A percentile compares a stretch with the other conserved stretches of the same genome.
Conservation (phyloP, 2,797 vertebrate species). For the Galagoides demidoff region DNA sequence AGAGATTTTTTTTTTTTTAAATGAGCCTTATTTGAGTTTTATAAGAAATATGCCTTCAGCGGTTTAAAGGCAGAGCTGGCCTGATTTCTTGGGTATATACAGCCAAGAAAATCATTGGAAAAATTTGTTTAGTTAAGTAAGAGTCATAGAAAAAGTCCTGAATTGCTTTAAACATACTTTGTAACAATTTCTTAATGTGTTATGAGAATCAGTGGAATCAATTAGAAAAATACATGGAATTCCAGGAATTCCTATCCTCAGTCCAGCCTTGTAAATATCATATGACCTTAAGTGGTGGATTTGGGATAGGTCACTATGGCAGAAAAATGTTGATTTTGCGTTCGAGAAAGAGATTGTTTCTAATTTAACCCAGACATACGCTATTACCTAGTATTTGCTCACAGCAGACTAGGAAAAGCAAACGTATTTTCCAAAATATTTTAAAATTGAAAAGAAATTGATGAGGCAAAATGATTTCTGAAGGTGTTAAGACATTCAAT, state of each 20-base stretch:
- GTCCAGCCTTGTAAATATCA: background rate
- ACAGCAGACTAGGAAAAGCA: background rate
- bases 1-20: background rate
- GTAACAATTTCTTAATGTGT: background rate
- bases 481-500: background rate
- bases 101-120: conserved; percentile 24
- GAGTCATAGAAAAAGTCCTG: conserved; percentile 47
- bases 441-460: conserved; percentile 10
- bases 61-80: background rate
- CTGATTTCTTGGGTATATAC: background rate
- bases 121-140: conserved; percentile 47
- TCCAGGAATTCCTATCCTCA: background rate
- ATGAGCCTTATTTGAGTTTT: background rate
- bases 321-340: conserved; percentile 17
- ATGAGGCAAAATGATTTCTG: conserved; percentile 6
- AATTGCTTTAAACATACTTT: conserved; percentile 45
- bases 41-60: background rate
- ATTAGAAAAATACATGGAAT: background rate
- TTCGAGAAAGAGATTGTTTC: conserved; percentile 15
- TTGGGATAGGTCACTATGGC: background rate
- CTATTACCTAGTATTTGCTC: background rate
- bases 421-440: background rate
- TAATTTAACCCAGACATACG: background rate
- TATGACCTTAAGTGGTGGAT: background rate
- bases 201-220: background rate